These are phyloP conservation scores for Platycheirus rosarum DNA, from an alignment of 2,888 invertebrate genomes.

Conservation along the genomic window DNA sequence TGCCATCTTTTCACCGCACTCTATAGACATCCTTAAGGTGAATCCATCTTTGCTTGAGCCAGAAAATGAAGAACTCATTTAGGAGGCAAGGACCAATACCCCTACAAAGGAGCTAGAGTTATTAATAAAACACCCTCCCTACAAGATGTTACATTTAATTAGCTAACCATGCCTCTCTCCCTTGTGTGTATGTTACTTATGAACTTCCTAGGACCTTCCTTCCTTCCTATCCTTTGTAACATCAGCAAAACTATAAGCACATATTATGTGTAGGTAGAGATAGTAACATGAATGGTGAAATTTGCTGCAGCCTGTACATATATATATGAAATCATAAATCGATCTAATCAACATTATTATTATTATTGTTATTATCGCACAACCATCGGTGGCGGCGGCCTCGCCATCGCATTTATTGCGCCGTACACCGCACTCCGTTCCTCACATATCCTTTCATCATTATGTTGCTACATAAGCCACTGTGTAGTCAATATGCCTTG, in stretches of 20 bases:
- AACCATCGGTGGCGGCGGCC: constrained; percentile 26
- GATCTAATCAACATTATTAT: constrained; percentile 73
- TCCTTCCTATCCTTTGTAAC: background rate
- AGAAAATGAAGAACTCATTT: constrained; percentile 52
- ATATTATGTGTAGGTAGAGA: too few relatives aligned
- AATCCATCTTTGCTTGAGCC: constrained; percentile 9
- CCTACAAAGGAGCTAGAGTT: constrained; percentile 35
- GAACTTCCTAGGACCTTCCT: constrained; percentile 39
- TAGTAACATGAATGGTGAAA: too few relatives aligned
- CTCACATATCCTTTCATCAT: constrained; percentile 35
- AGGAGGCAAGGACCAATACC: constrained; percentile 2
- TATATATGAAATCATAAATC: constrained; percentile 72
- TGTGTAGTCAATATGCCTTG: constrained; percentile 34
- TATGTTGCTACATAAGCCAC: constrained; percentile 38
- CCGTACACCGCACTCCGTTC: background rate
- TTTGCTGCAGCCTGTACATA: constrained; percentile 48
- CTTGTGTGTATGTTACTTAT: constrained; percentile 51
- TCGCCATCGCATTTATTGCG: background rate
- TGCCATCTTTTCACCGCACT: background rate
- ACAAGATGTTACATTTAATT: constrained; percentile 74
- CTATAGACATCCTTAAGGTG: background rate
- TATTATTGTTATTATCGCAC: constrained; percentile 71
- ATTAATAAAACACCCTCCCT: constrained; percentile 63
- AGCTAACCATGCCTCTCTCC: constrained; percentile 47
- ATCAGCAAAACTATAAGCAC: constrained; percentile 16